Base-by-base conservation (phyloP, 1,140 invertebrate genomes). In the Notospermus geniculatus region DNA sequence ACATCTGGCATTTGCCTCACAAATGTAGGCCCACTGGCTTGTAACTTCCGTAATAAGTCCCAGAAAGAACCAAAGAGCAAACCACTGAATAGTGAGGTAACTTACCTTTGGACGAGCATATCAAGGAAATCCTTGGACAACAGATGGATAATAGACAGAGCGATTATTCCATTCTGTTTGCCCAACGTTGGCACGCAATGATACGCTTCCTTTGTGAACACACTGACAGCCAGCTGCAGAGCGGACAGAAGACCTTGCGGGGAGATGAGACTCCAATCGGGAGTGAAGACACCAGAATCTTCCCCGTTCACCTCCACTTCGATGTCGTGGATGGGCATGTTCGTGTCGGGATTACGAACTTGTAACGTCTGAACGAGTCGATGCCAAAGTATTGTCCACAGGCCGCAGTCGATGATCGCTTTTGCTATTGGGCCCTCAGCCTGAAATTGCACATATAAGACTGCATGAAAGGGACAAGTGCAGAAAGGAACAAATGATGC, bases 311-410 rank as follows among this genome's bases (percentile, higher is more conserved):
- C 67, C 13, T 71, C 71, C 28, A 59, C 65, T 46, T 77, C 77
- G 11, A 80, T 74, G 58, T 79, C 77, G 52, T 80, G 72, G 11
- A 78, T 70, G 0, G 78, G 75, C 43, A 72, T 63, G 29, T 74
- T 66, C 45, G 63, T 71, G 17, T 72, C 71, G 13, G 72, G 68
- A 43, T 72, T 70, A 7, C 64, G 68, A 11, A 77, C 73, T 32
- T 72, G 71, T 19, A 25, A 60, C 36, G 74, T 76, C 63, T 79
- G 77, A 2, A 76, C 75, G 13, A 80, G 71, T 25, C 79, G 62
- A 55, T 80, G 75, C 76, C 76, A 78, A 39, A 80, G 63, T 4
- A 69, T 71, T 5, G 67, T 69, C 79, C 79, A 80, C 30, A 80
- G 77, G 45, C 74, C 76, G 30, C 70, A 74, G 43, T 80, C 77